A percentile compares a stretch with the other conserved stretches of the same genome.
These are phyloP conservation scores for Oreochromis tanganicae DNA, from an alignment of 2,113 vertebrate species.

Conservation along the genomic window DNA sequence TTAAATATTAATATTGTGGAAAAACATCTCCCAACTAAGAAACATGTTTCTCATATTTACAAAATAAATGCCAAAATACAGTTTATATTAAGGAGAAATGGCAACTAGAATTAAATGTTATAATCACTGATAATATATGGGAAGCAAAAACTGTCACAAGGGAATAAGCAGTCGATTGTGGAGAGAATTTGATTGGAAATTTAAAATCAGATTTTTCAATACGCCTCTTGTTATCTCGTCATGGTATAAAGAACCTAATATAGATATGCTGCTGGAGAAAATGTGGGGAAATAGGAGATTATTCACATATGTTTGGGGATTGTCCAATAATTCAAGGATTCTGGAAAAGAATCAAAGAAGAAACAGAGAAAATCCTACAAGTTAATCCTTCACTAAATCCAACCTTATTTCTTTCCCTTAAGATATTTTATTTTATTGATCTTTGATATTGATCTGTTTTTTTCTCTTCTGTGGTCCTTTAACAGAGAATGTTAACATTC, in stretches of 20 bases:
- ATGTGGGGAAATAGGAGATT: neutral
- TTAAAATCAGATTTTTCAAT: too few relatives aligned
- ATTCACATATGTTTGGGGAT: neutral
- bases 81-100: neutral
- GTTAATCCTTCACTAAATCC: neutral
- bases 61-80: neutral
- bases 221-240: too few relatives aligned
- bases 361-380: neutral
- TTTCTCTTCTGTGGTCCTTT: neutral
- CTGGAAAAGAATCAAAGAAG: neutral
- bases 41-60: neutral
- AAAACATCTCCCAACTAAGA: neutral
- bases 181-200: too few relatives aligned
- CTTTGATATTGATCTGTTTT: neutral
- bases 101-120: neutral
- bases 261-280: neutral
- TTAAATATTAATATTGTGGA: neutral
- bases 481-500: neutral
- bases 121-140: neutral
- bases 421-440: fast-evolving
- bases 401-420: fast-evolving
- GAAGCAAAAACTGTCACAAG: neutral
- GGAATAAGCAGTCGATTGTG: neutral
- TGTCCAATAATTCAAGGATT: neutral
- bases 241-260: neutral